Conservation (phyloP, 1,140 invertebrate genomes). For the Armadillidium nasatum region DNA sequence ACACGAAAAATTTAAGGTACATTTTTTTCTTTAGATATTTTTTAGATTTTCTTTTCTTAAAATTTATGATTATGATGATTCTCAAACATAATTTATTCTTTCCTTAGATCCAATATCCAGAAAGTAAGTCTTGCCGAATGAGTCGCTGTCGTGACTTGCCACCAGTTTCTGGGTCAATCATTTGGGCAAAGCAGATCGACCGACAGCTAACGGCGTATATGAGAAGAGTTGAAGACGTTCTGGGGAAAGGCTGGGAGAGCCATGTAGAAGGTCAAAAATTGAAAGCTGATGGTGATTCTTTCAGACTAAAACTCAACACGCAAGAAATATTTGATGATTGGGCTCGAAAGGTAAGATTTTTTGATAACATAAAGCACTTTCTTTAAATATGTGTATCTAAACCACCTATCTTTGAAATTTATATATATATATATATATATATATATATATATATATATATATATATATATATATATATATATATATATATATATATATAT, state of each 20-base stretch:
- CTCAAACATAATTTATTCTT: neutral
- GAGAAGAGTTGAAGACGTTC: constrained; percentile 57
- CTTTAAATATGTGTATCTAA: too few species aligned
- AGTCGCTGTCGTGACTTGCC: constrained; percentile 89
- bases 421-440: too few species aligned
- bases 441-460: too few species aligned
- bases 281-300: constrained; percentile 96
- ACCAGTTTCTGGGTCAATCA: constrained; percentile 93
- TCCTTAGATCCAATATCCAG: constrained; percentile 76
- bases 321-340: constrained; percentile 97
- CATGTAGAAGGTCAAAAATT: constrained; percentile 98
- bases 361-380: too few species aligned
- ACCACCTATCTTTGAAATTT: too few species aligned
- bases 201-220: constrained; percentile 95
- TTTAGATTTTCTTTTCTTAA: too few species aligned
- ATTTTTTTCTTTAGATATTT: too few species aligned
- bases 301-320: constrained; percentile 89
- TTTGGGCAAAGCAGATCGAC: constrained; percentile 98
- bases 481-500: too few species aligned
- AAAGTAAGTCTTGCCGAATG: constrained; percentile 85
- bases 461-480: too few species aligned
- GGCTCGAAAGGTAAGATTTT: constrained; percentile 74
- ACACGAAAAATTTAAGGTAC: constrained; percentile 93
- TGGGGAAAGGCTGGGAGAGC: constrained; percentile 93
- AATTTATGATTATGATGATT: too few species aligned